These are phyloP conservation scores for Eupithecia tripunctaria DNA, from an alignment of 2,888 invertebrate genomes.

Conservation along the genomic window DNA sequence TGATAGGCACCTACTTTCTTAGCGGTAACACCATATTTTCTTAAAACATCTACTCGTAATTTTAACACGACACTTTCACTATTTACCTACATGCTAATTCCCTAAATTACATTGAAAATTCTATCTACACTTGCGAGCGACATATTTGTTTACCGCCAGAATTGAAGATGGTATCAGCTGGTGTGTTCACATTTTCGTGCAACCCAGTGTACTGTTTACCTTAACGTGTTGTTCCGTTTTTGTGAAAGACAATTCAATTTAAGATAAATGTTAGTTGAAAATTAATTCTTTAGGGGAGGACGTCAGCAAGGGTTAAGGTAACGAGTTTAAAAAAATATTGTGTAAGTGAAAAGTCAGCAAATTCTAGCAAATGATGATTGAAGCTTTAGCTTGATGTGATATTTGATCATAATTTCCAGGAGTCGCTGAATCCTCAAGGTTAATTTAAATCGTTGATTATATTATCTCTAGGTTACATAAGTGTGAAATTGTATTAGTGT, in stretches of 20 bases:
- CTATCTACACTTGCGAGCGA: background rate
- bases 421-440: too few relatives aligned
- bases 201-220: constrained; percentile 5
- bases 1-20: background rate
- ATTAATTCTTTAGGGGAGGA: background rate
- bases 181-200: constrained; percentile 8
- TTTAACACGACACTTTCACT: background rate
- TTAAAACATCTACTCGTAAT: background rate
- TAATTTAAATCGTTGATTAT: too few relatives aligned
- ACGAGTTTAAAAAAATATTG: background rate
- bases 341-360: background rate
- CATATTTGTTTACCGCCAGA: constrained; percentile 12
- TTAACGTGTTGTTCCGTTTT: constrained; percentile 7
- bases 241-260: constrained; percentile 8
- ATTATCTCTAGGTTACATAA: too few relatives aligned
- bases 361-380: background rate
- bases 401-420: too few relatives aligned
- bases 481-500: too few relatives aligned
- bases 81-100: constrained; percentile 1
- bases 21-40: background rate
- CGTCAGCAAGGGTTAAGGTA: background rate
- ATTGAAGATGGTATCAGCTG: constrained; percentile 12
- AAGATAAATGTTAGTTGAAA: background rate
- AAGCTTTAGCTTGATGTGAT: too few relatives aligned
- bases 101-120: background rate